Percentiles rank a stretch among this genome's conserved stretches.
These are phyloP conservation scores for Bothrops jararaca DNA, from an alignment of 2,113 vertebrate genomes.

Conservation along the genomic window DNA sequence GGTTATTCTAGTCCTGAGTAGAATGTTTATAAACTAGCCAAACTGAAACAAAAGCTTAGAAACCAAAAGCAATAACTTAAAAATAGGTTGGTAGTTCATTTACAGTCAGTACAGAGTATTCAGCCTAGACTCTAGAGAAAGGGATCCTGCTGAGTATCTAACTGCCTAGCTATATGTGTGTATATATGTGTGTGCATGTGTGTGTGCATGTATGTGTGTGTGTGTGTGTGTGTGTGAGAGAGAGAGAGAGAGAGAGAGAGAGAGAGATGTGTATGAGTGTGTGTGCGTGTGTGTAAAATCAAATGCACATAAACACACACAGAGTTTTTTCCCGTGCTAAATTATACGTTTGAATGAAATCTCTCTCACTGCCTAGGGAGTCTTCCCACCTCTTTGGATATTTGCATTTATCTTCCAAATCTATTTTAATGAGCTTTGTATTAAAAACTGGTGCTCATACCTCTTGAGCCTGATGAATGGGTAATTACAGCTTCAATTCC, in stretches of 20 bases:
- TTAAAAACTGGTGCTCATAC: constrained; percentile 66
- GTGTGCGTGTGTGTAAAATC: background rate
- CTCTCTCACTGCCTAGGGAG: constrained; percentile 65
- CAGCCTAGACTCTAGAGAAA: background rate
- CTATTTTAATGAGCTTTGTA: constrained; percentile 70
- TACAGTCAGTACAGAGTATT: background rate
- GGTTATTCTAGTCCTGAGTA: background rate
- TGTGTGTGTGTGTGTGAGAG: no score
- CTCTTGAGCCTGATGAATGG: constrained; percentile 62
- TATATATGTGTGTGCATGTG: background rate
- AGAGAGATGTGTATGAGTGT: background rate
- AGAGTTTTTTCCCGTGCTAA: constrained; percentile 34
- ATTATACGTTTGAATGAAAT: constrained; percentile 65
- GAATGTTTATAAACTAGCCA: background rate
- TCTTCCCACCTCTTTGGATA: constrained; percentile 66
- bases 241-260: rapidly evolving
- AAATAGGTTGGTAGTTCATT: background rate
- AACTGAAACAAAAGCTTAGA: background rate
- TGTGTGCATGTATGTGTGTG: background rate
- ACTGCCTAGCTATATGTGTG: background rate
- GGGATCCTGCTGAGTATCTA: background rate
- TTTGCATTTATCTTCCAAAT: constrained; percentile 71
- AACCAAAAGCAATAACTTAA: background rate
- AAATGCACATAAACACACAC: background rate
- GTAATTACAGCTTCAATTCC: constrained; percentile 70